Evolutionary conservation across 2,888 invertebrate genomes (phyloP), one percentile per base, ranked within the genome.

Genomic region (Melangyna quadrimaculata): DNA sequence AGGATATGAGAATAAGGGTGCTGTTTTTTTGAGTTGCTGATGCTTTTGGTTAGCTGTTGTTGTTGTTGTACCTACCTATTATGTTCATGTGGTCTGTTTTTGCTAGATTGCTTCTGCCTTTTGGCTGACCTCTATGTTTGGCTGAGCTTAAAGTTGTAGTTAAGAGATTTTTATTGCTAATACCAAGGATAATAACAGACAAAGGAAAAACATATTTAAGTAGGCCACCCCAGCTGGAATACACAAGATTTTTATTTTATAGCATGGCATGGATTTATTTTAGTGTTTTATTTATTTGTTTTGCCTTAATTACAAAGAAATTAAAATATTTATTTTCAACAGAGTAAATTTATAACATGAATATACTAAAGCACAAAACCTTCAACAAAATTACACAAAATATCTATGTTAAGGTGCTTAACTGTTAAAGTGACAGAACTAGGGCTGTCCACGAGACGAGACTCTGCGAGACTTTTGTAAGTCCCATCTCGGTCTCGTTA

Each of bases 91-190:
- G 55, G 53, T 67, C 48, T 43, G 17, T 29, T 51, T 24, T 27
- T 79, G 51, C 55, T 71, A 61, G 71, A 74, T 40, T 53, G 57
- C 67, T 65, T 45, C 22, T 43, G 40, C 63, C 40, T 45, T 73
- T 32, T 61, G 71, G 71, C 67, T 63, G 71, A 79, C 75, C 79
- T 75, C 67, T 19, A 53, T 45, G 53, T 70, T 74, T 48, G 70
- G 63, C 35, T 45, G 51, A 75, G 72, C 69, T 84, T 84, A 80
- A 77, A 81, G 86, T 86, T 81, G 81, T 81, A 78, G 80, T 86
- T 86, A 86, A 81, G 70, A 81, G 86, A 86, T 73, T 86, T 84
- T 81, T 74, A 81, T 78, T 84, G 72, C 80, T 86, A 78, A 86
- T 86, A 78, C 80, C 73, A 57, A 70, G 73, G 70, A 73, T 78